Evolutionary conservation across 2,797 vertebrate species (phyloP).

Genomic region (Anabas testudineus): DNA sequence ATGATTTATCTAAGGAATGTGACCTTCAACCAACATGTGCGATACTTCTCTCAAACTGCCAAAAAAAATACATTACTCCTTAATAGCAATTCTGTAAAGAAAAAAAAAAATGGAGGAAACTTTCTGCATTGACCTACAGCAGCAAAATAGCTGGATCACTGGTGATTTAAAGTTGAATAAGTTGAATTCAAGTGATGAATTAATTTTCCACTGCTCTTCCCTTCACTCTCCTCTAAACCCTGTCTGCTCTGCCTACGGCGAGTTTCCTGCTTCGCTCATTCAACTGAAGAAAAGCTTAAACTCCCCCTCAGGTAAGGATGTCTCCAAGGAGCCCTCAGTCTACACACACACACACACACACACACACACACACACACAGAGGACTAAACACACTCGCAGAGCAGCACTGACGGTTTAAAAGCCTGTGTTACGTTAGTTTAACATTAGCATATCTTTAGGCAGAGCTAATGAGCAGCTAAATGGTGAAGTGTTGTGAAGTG

Average conservation of each 20-base stretch:
- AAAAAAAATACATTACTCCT: conserved; percentile 22
- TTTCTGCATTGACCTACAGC: conserved; percentile 10
- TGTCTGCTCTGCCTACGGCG: conserved; percentile 13
- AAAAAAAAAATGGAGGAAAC: conserved; percentile 2
- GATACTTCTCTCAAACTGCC: conserved; percentile 4
- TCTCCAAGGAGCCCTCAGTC: conserved; percentile 16
- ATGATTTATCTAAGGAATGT: conserved; percentile 46
- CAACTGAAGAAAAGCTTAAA: conserved; percentile 52
- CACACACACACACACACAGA: conserved; percentile 26
- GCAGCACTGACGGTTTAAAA: conserved; percentile 23
- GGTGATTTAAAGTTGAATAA: conserved; percentile 14
- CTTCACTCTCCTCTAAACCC: conserved; percentile 17
- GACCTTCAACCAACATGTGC: conserved; percentile 13
- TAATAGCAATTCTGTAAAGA: conserved; percentile 15
- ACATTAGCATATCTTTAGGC: conserved; percentile 74
- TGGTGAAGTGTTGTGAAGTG: conserved; percentile 62
- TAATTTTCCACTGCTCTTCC: conserved; percentile 28
- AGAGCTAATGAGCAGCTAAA: conserved; percentile 72
- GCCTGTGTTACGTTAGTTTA: conserved; percentile 56
- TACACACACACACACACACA: conserved; percentile 20
- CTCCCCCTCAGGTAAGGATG: conserved; percentile 56
- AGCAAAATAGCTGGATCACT: conserved; percentile 7
- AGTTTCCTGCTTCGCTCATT: conserved; percentile 34
- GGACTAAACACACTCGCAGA: conserved; percentile 30
- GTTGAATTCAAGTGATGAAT: conserved; percentile 31